Evolutionary conservation across 2,888 invertebrate genomes (phyloP), one percentile per base, ranked within the genome.

Genomic region (Agonum fuliginosum): DNA sequence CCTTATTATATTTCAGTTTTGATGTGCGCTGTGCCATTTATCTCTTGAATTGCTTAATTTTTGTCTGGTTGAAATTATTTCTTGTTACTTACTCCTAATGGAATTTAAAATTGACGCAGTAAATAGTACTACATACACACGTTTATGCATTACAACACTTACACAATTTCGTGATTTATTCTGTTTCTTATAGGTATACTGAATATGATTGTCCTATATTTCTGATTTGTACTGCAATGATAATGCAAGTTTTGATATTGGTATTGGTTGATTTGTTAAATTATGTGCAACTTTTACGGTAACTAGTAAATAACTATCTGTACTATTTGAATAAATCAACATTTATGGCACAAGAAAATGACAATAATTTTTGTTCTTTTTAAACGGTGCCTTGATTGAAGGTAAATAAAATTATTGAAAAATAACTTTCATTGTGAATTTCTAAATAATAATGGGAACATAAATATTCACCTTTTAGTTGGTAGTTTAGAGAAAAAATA

Each of bases 271-370:
- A 62, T 62, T 14, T 62, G 30, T 30, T 12, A 10, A 62, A 27
- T 30, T 62, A 54, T 48, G 19, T 48, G 10, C 20, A 51, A 3
- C 24, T 54, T 27, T 62, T 5, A 62, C 58, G 58, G 58, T 62
- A 12, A 62, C 30, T 62, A 30, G n/a, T 8, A 8, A 14, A 22
- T 54, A 54, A 62, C 27, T 62, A 8, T 14, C 4, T 17, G 27
- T 30, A 27, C 14, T 27, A 12, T 62, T 62, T 30, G 5, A 12
- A 62, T 62, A 62, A 62, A 62, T 62, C 58, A 62, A 19, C 30
- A 17, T 62, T 62, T 62, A 62, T 62, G 12, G 58, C 58, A 10
- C 8, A 19, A 30, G n/a, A 62, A 62, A 58, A 62, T 62, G 30
- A 62, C 34, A 30, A 62, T 30, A 30, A 62, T 62, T 62, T 30